A percentile compares a stretch with the other conserved stretches of the same genome.
These are phyloP conservation scores for Amphipoea oculea DNA, from an alignment of 2,888 invertebrate species.

Conservation along the genomic window DNA sequence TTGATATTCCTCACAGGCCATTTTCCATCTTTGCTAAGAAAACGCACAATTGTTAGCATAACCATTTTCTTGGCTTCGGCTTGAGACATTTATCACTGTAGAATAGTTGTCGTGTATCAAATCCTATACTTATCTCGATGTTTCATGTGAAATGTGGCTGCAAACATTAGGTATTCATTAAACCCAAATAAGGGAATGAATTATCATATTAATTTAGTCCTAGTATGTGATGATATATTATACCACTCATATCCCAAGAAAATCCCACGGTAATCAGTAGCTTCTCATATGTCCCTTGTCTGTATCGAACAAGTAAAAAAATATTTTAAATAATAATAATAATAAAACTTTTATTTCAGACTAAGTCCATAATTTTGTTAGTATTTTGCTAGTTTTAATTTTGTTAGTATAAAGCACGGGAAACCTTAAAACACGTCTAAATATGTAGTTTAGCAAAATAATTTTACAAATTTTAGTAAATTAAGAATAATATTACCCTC, in stretches of 20 bases:
- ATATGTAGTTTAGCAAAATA: not conserved
- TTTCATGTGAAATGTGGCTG: conserved; percentile 65
- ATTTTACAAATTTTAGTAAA: not conserved
- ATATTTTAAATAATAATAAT: no score
- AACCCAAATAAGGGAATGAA: not conserved
- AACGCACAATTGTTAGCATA: conserved; percentile 52
- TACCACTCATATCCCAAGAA: not conserved
- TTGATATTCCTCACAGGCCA: conserved; percentile 27
- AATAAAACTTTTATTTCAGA: no score
- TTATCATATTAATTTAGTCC: not conserved
- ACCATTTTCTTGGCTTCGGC: conserved; percentile 33
- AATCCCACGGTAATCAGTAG: not conserved
- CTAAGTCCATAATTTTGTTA: no score
- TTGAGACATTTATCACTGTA: conserved; percentile 44
- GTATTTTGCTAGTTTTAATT: no score
- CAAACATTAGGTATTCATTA: conserved; percentile 43
- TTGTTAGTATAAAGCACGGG: not conserved
- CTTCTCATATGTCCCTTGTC: not conserved
- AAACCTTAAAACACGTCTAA: no score
- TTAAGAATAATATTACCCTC: not conserved
- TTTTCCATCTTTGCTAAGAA: conserved; percentile 33
- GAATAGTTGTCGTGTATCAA: conserved; percentile 45
- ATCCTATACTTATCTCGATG: conserved; percentile 51
- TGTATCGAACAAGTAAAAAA: not conserved
- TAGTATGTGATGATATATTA: not conserved